Base-by-base conservation (phyloP, 1,140 invertebrate genomes). In the Epicauta chinensis region DNA sequence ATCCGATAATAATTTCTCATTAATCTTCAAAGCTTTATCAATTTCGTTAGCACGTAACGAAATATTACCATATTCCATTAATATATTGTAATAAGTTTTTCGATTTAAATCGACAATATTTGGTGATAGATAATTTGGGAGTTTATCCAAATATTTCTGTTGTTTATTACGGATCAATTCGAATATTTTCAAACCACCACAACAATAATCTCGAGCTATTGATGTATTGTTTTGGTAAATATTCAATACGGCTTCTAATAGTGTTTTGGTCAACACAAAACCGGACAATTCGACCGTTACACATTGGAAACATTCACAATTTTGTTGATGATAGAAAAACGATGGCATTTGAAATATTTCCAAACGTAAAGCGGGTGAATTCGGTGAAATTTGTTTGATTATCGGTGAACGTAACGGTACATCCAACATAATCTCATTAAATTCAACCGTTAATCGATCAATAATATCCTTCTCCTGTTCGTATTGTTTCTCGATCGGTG, bases 251-350 rank as follows among this genome's bases (percentile, higher is more conserved):
- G 40, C 48, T 9, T 49, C 31, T 14, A 58, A 39, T 34, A 34
- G 46, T 34, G 15, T 49, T 29, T 51, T 41, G 12, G 51, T 30
- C 23, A 60, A 23, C 11, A 55, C 17, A 13, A 44, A 29, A 12
- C 41, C n/a, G 1, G 51, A 55, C 23, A 42, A 58, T 31, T 57
- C 58, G n/a, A 44, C 14, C 30, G 31, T 51, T 13, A 31, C 37
- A 42, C 58, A 60, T 31, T 50, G 38, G 17, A 58, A 58, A 48
- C 58, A 60, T 12, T 48, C 35, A 17, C 58, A 60, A 12, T 16
- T 31, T 16, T 53, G 31, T 15, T 46, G 23, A 30, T 60, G 58
- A 2, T 29, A 16, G 13, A 60, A 5, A 52, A 60, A 60, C 10
- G 12, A 5, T 2, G 58, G 58, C 7, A 46, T 12, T 35, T 55